Evolutionary conservation across 2,888 invertebrate genomes (phyloP), one percentile per base, ranked within the genome.

Genomic region (Linnaemya vulpina): DNA sequence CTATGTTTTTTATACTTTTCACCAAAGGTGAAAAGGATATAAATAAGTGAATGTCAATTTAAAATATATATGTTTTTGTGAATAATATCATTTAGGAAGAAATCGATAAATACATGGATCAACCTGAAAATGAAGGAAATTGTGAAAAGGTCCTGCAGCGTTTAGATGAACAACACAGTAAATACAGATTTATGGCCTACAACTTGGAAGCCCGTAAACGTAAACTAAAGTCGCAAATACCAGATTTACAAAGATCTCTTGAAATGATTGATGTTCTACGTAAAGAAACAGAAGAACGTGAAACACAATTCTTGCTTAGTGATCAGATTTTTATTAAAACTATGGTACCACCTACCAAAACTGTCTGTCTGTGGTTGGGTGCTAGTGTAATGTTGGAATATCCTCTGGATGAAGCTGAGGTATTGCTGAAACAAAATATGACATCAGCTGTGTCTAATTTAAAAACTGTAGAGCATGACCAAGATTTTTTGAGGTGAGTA

Each of bases 381-480:
- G 96, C 99, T 3, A 99, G 98, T 94, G 98, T 99, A 7, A 99
- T 99, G 99, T 93, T 99, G 89, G 99, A 99, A 93, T 99, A 99
- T 93, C 95, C 96, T 35, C 93, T 99, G 88, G 96, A 97, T 87
- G 99, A 98, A 93, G 98, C 98, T 40, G 96, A 97, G 91, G 94
- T 94, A 83, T 93, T 98, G 77, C 93, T 99, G 30, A 94, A 95
- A 81, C 96, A 97, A 89, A 98, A 97, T 92, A 95, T 97, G 92
- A 94, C 95, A 73, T 95, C 96, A 67, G 98, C 98, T 13, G 96
- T 95, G 88, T 96, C 95, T 90, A 97, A 97, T 92, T 93, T 98
- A 83, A 94, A 94, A 83, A 96, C 96, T 92, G 96, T 98, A 51
- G 97, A 98, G 89, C 96, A 97, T 90, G 98, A 99, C 93, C 94